Base-by-base conservation (phyloP, 2,113 vertebrate species). In the Neotoma lepida region DNA sequence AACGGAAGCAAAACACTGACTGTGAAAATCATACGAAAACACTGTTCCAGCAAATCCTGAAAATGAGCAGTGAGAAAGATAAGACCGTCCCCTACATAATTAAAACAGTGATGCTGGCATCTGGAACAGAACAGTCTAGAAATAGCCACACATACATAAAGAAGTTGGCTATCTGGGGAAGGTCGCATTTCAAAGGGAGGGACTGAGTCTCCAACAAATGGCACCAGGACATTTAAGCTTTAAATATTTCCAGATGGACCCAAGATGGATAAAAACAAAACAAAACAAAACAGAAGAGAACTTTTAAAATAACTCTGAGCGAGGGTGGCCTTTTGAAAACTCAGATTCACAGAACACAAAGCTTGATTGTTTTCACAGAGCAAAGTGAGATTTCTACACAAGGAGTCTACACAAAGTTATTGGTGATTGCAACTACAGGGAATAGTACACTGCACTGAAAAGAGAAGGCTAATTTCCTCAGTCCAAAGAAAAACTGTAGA, bases 221-320 rank as follows among this genome's bases (percentile, higher is more conserved):
- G 71, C 74, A 68, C 54, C n/a, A 30, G 71, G 58, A 96, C 86
- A 94, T 93, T 74, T 86, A 64, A 33, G 78, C n/a, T 94, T 46
- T 63, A 92, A 85, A 61, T 93, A 80, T 26, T 93, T 95, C 80
- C 86, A 96, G 86, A 87, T 92, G 86, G 88, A 87, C 46, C 76
- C 61, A 90, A 96, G 61, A 71, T 76, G 49, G 18, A n/a, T 85
- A 0, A 66, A 66, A 66, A 66, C 26, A 64, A 66, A 61, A 58
- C 18, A 33, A 58, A 44, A 95, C 41, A 94, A 84, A 73, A 35
- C 64, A 86, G n/a, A 46, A 96, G 49, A 92, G 73, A 68, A 56
- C 13, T 58, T 88, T 86, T 3, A 3, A 56, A 96, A 77, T 71
- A 77, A 81, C 61, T 30, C 39, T 78, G 24, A 96, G 76, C 10